Conservation (phyloP, 1,140 invertebrate species). For the Drosophila rhopaloa region DNA sequence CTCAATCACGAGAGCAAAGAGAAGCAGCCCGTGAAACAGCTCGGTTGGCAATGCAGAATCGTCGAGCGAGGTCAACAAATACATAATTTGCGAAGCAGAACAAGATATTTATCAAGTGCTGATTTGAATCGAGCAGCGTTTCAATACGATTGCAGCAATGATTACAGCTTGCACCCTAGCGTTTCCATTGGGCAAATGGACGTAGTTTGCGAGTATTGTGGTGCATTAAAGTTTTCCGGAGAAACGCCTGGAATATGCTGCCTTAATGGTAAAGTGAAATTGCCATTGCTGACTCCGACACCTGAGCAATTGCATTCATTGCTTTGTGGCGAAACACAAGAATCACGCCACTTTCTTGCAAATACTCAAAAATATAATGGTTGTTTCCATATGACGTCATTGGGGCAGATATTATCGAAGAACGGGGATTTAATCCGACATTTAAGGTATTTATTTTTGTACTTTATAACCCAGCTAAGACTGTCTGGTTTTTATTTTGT, state of each 20-base stretch:
- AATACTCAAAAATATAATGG: constrained; percentile 2
- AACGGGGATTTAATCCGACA: too few species aligned
- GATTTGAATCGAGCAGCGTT: constrained; percentile 8
- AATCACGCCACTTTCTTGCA: neutral
- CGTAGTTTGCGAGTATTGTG: too few species aligned
- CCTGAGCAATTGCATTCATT: constrained; percentile 2
- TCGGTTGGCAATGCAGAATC: neutral
- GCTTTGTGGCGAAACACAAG: neutral
- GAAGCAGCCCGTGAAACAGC: neutral
- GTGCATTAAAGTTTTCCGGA: neutral
- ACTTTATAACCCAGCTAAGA: too few species aligned
- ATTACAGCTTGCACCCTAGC: neutral
- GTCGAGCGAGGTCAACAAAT: too few species aligned
- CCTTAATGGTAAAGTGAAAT: neutral
- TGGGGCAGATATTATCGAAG: too few species aligned
- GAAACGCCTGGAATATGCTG: neutral
- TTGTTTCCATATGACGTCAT: constrained; percentile 3
- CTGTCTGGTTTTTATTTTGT: too few species aligned
- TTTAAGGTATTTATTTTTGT: too few species aligned
- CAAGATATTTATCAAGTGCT: neutral
- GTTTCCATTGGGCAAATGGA: too few species aligned
- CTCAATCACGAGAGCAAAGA: constrained; percentile 1
- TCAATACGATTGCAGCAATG: constrained; percentile 3
- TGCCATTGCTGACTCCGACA: neutral
- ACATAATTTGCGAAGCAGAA: too few species aligned